Percentiles rank a stretch among this genome's conserved stretches.
phyloP scores from a whole-genome alignment of 2,113 vertebrate genomes.

The Rynchops niger region DNA sequence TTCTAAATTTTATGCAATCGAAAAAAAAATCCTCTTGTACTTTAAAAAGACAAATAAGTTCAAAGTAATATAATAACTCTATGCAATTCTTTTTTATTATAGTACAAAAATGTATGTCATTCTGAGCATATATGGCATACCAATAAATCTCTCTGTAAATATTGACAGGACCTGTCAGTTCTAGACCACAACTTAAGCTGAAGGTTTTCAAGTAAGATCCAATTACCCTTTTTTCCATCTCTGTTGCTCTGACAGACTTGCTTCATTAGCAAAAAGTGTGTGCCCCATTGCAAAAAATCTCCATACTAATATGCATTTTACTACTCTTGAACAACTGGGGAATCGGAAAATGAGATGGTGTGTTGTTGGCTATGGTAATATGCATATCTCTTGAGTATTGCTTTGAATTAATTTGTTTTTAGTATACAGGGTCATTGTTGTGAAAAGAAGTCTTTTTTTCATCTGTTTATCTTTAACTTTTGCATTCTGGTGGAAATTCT shows the following conservation, averaged over 20 bases:
- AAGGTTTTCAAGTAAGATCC: conserved; percentile 8
- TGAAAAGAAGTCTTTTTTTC: background rate
- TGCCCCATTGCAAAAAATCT: conserved; percentile 8
- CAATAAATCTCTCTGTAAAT: background rate
- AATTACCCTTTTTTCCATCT: conserved; percentile 28
- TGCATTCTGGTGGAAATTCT: background rate
- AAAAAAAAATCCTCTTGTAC: background rate
- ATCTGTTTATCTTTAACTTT: background rate
- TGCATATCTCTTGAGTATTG: background rate
- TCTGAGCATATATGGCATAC: background rate
- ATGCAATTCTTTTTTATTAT: background rate
- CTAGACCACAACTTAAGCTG: background rate
- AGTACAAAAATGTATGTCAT: background rate
- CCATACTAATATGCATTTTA: conserved; percentile 14
- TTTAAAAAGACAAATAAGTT: background rate
- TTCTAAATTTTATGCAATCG: background rate
- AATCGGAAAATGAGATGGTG: background rate
- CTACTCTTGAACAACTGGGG: background rate
- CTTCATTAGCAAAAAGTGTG: conserved; percentile 34
- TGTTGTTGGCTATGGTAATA: background rate
- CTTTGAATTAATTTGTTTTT: conserved; percentile 23
- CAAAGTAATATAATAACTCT: background rate
- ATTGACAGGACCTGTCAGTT: conserved; percentile 8
- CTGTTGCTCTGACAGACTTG: conserved; percentile 14
- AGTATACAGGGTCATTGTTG: background rate